A percentile compares a stretch with the other conserved stretches of the same genome.
Evolutionary conservation across 2,113 vertebrate species (phyloP).

Genomic region (Nasalis larvatus): DNA sequence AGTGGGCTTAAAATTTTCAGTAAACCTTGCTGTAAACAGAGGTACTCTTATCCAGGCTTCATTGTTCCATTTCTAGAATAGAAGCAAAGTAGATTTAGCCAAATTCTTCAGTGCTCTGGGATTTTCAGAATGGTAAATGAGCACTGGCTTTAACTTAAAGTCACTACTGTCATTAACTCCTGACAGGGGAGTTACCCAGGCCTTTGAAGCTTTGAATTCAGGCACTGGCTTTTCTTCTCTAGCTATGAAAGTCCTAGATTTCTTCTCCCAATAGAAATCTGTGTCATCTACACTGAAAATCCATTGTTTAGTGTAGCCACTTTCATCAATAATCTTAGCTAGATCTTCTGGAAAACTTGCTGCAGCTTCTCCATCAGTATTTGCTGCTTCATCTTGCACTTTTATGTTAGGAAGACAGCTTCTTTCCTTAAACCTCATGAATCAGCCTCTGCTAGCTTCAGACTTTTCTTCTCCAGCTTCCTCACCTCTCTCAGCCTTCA

Average conservation of each 20-base stretch:
- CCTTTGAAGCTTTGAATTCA: background rate
- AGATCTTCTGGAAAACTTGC: background rate
- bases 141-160: background rate
- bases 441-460: background rate
- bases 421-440: background rate
- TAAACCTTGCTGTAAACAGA: background rate
- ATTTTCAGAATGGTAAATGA: background rate
- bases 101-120: background rate
- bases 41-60: background rate
- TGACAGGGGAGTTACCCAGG: background rate
- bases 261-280: background rate
- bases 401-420: background rate
- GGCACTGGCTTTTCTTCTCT: background rate
- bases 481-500: background rate
- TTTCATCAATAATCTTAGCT: background rate
- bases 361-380: background rate
- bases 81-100: background rate
- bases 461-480: background rate
- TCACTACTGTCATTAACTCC: background rate
- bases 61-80: background rate
- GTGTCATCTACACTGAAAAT: background rate
- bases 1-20: background rate
- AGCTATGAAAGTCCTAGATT: background rate
- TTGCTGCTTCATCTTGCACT: background rate
- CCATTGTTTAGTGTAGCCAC: background rate